Percentiles rank a stretch among this genome's conserved stretches.
Conservation (phyloP, 2,888 invertebrate genomes). For the Escarpia spicata region DNA sequence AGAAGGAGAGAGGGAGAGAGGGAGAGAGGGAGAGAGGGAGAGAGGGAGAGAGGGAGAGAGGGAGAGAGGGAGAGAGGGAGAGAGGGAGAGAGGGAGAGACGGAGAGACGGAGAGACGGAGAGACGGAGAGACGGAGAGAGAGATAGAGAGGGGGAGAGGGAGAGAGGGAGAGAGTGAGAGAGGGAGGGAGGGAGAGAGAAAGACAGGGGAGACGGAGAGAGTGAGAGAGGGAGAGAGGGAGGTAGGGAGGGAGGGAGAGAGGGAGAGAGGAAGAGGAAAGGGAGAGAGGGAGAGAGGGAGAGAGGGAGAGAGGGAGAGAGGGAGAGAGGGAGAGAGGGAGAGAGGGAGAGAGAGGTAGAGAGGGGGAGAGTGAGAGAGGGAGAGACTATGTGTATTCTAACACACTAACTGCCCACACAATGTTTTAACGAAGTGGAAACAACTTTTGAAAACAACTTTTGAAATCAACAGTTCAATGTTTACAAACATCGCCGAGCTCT, state of each 20-base stretch:
- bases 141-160: neutral
- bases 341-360: too few relatives aligned
- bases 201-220: neutral
- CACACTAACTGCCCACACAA: too few relatives aligned
- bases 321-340: neutral
- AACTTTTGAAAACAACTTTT: too few relatives aligned
- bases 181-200: neutral
- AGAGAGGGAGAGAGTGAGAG: neutral
- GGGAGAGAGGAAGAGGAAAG: too few relatives aligned
- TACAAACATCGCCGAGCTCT: too few relatives aligned
- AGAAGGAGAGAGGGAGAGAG: too few relatives aligned
- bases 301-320: neutral
- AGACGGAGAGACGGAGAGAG: neutral
- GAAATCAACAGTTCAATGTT: too few relatives aligned
- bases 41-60: neutral
- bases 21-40: slow-evolving; percentile 10
- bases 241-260: too few relatives aligned
- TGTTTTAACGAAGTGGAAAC: too few relatives aligned
- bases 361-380: too few relatives aligned
- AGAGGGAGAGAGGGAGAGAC: slow-evolving; percentile 17
- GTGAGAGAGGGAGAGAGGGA: too few relatives aligned
- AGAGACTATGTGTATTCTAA: too few relatives aligned
- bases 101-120: slow-evolving; percentile 21
- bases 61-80: neutral
- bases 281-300: slow-evolving; percentile 19